A percentile compares a stretch with the other conserved stretches of the same genome.
phyloP scores from a whole-genome alignment of 2,797 vertebrate species.

The Gymnothorax javanicus region DNA sequence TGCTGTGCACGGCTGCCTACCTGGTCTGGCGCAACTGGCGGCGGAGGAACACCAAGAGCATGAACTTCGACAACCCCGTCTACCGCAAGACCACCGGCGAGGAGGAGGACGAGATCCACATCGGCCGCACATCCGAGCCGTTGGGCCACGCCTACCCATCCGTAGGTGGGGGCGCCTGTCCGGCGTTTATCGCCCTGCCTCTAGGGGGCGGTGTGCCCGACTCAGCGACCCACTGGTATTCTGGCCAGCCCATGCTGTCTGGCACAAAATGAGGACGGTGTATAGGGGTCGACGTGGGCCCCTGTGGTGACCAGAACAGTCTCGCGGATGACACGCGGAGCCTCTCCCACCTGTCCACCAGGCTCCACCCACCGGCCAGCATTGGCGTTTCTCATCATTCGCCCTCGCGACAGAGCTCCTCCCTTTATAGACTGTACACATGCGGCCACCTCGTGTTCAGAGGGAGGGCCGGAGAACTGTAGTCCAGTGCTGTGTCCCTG shows the following conservation, averaged over 20 bases:
- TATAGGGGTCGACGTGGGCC: neutral
- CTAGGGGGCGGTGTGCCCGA: slow-evolving; percentile 74
- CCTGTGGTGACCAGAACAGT: slow-evolving; percentile 14
- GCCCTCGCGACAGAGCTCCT: neutral
- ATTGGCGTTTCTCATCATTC: neutral
- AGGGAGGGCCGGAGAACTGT: neutral
- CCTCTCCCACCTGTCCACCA: neutral
- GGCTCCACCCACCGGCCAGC: neutral
- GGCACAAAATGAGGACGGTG: slow-evolving; percentile 66
- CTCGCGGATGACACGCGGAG: slow-evolving; percentile 4
- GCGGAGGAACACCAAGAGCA: slow-evolving; percentile 95
- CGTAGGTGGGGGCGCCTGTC: slow-evolving; percentile 74
- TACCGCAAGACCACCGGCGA: slow-evolving; percentile 92
- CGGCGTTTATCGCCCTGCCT: slow-evolving; percentile 76
- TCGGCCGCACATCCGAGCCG: slow-evolving; percentile 82
- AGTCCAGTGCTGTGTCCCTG: neutral
- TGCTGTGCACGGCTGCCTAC: slow-evolving; percentile 88
- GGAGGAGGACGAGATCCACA: slow-evolving; percentile 97
- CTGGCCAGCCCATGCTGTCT: slow-evolving; percentile 75
- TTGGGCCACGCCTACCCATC: slow-evolving; percentile 80
- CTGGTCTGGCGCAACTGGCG: slow-evolving; percentile 97
- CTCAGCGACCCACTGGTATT: slow-evolving; percentile 78
- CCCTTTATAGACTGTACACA: neutral
- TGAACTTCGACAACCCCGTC: slow-evolving; percentile 99
- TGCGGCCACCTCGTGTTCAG: neutral